Percentiles rank a stretch among this genome's conserved stretches.
These are phyloP conservation scores for Lota lota DNA, from an alignment of 2,113 vertebrate species.

Conservation along the genomic window DNA sequence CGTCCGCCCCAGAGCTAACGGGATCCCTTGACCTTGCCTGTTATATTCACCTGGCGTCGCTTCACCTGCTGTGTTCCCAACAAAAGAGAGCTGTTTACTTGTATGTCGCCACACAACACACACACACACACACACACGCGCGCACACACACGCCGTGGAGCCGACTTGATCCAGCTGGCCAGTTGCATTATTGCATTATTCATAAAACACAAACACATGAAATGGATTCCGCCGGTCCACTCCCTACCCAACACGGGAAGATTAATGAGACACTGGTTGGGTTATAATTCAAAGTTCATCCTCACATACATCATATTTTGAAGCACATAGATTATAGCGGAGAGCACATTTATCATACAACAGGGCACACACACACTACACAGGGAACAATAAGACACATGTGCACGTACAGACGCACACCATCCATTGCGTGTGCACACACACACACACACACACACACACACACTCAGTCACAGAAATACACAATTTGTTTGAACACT, in stretches of 20 bases:
- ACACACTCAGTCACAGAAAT: conserved; percentile 19
- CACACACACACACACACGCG: conserved; percentile 17
- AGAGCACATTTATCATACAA: conserved; percentile 83
- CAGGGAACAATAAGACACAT: neutral
- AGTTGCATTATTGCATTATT: conserved; percentile 72
- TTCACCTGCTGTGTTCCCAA: conserved; percentile 18
- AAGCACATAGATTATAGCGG: conserved; percentile 85
- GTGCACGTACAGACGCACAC: conserved; percentile 24
- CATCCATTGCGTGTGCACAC: too few relatives aligned
- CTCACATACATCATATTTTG: conserved; percentile 86
- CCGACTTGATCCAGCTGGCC: conserved; percentile 68
- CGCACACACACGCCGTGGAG: conserved; percentile 13
- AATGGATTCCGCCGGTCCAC: conserved; percentile 71
- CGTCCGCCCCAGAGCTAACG: conserved; percentile 15
- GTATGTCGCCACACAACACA: conserved; percentile 52
- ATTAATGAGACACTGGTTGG: conserved; percentile 83
- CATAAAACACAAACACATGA: conserved; percentile 74
- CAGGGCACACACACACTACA: conserved; percentile 63
- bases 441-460: conserved; percentile 26
- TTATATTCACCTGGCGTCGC: conserved; percentile 36
- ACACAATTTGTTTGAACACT: conserved; percentile 41
- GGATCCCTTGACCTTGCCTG: conserved; percentile 52
- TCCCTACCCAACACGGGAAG: conserved; percentile 75
- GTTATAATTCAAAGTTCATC: conserved; percentile 87
- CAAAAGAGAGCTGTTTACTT: conserved; percentile 67